phyloP scores from a whole-genome alignment of 1,140 invertebrate species.

The Conopomorpha cramerella region DNA sequence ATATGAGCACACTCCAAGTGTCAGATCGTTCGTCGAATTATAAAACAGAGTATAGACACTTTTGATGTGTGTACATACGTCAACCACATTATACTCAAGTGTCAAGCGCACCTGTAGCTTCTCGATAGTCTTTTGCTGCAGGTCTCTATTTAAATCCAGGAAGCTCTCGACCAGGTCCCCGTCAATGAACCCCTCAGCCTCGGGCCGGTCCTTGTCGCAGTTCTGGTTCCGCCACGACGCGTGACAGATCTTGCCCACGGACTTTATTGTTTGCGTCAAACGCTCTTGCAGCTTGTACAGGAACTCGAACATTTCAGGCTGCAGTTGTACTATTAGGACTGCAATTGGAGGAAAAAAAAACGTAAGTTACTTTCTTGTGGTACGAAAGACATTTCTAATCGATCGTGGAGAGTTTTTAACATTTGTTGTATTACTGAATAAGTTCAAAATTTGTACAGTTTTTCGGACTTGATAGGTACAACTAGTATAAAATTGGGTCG shows the following conservation, averaged over 20 bases:
- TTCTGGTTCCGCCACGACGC: conserved; percentile 88
- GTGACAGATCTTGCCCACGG: conserved; percentile 94
- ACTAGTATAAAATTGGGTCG: no score
- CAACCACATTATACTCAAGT: no score
- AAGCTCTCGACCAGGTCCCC: conserved; percentile 98
- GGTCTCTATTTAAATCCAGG: conserved; percentile 85
- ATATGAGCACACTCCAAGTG: no score
- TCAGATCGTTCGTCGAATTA: no score
- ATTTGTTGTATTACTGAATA: no score
- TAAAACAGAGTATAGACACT: no score
- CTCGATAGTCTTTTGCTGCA: conserved; percentile 87
- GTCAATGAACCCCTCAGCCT: conserved; percentile 92
- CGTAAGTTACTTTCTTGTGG: no score
- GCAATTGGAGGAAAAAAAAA: no score
- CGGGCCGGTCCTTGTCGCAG: conserved; percentile 84
- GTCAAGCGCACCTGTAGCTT: conserved; percentile 89
- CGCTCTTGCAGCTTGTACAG: conserved; percentile 83
- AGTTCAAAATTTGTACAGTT: no score
- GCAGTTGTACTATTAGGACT: conserved; percentile 91
- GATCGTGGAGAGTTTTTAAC: no score
- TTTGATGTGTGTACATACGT: no score
- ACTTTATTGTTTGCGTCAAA: conserved; percentile 88
- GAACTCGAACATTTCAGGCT: conserved; percentile 86
- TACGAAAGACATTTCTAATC: conserved; percentile 8
- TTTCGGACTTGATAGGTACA: no score